These are phyloP conservation scores for Drosophila prosaltans DNA, from an alignment of 1,140 invertebrate species.

Conservation along the genomic window DNA sequence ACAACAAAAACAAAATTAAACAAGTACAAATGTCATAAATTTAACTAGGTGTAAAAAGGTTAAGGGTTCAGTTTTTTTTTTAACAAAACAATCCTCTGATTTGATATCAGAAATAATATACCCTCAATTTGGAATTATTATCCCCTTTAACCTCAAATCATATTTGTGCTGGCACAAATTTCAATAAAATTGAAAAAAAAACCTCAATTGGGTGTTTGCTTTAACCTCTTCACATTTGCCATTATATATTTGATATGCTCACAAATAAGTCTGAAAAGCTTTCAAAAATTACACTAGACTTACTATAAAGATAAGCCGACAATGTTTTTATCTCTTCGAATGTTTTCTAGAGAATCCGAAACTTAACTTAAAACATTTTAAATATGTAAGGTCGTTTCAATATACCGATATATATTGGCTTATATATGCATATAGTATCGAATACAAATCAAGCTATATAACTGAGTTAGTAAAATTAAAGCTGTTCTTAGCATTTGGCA, in stretches of 20 bases:
- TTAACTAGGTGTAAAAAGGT: slow-evolving; percentile 60
- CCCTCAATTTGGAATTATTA: neutral
- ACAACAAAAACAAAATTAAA: slow-evolving; percentile 13
- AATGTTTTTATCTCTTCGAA: neutral
- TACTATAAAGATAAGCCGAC: neutral
- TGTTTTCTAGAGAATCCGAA: neutral
- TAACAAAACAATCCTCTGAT: slow-evolving; percentile 24
- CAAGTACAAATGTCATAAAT: slow-evolving; percentile 67
- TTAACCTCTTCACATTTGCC: slow-evolving; percentile 2
- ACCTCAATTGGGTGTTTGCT: neutral
- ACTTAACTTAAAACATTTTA: neutral
- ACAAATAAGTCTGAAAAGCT: neutral
- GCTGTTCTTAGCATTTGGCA: too few species aligned
- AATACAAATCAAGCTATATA: neutral
- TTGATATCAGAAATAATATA: slow-evolving; percentile 19
- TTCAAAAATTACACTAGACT: neutral
- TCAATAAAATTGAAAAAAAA: neutral
- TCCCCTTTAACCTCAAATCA: neutral
- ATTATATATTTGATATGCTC: neutral
- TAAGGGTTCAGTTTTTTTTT: slow-evolving; percentile 37
- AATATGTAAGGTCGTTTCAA: neutral
- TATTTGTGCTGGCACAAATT: slow-evolving; percentile 52
- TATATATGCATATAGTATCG: neutral
- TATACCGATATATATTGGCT: neutral
- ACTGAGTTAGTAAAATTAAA: too few species aligned